Conservation (phyloP, 2,797 vertebrate species). For the Pitangus sulphuratus region DNA sequence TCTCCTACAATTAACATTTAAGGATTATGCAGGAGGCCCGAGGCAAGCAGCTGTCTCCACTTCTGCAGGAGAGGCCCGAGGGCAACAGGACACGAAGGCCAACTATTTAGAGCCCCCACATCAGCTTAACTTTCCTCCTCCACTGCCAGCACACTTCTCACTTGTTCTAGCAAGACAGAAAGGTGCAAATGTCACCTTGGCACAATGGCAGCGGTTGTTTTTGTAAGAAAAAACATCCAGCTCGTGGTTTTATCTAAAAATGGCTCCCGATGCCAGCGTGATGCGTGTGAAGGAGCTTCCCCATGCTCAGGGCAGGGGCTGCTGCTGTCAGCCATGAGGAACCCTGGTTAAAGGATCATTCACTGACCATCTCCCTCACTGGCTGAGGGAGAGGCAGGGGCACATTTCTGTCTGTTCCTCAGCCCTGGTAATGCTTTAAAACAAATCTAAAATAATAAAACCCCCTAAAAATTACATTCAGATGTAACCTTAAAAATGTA, state of each 20-base stretch:
- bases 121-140: not conserved
- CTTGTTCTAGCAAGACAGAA: not conserved
- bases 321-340: not conserved
- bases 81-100: not conserved
- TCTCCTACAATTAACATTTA: conserved; percentile 34
- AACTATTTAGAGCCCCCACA: not conserved
- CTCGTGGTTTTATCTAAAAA: not conserved
- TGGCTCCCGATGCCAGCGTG: rapidly evolving
- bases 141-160: not conserved
- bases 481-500: not conserved
- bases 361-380: too few relatives aligned
- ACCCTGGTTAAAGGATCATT: not conserved
- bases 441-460: not conserved
- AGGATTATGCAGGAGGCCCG: not conserved
- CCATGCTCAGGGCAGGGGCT: not conserved
- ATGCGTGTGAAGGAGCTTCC: not conserved
- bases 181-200: not conserved
- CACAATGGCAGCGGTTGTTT: rapidly evolving
- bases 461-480: not conserved
- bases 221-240: not conserved
- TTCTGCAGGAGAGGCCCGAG: not conserved
- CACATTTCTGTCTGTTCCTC: not conserved
- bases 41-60: conserved; percentile 39
- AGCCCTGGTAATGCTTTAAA: not conserved
- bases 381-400: not conserved